A percentile compares a stretch with the other conserved stretches of the same genome.
phyloP scores from a whole-genome alignment of 2,113 vertebrate species.

The Tricholaema leucomelas region DNA sequence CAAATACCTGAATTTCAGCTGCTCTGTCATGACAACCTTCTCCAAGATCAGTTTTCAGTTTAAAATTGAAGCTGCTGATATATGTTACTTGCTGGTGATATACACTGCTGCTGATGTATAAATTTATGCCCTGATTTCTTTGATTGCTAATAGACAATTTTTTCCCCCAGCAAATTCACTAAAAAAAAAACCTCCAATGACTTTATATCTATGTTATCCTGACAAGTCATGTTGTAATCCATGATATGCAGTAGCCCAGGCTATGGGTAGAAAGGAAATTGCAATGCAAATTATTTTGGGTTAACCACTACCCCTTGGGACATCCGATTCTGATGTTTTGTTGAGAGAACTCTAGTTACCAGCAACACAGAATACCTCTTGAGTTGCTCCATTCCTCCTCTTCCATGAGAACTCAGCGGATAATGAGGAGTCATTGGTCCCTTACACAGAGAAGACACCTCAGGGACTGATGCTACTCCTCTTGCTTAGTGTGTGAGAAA shows the following conservation, averaged over 20 bases:
- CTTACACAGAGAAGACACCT: not conserved
- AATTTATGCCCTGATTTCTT: not conserved
- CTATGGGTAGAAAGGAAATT: not conserved
- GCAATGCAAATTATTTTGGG: not conserved
- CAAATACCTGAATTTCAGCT: not conserved
- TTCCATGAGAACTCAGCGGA: not conserved
- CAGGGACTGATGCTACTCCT: not conserved
- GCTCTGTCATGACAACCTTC: not conserved
- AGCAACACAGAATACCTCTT: not conserved
- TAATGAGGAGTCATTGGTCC: slow-evolving; percentile 37
- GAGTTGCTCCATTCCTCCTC: not conserved
- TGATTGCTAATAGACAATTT: not conserved
- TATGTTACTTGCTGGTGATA: too few relatives aligned
- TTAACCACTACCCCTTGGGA: not conserved
- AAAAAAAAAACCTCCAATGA: not conserved
- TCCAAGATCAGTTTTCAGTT: not conserved
- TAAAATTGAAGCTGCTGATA: not conserved
- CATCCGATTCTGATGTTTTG: not conserved
- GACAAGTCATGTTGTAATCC: not conserved
- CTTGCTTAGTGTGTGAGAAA: slow-evolving; percentile 8
- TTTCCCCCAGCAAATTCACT: not conserved
- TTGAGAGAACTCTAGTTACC: not conserved
- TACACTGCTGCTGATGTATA: not conserved
- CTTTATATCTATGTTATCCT: not conserved
- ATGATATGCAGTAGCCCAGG: not conserved